Evolutionary conservation across 2,113 vertebrate genomes (phyloP), one percentile per base, ranked within the genome.

Genomic region (Neopipo cinnamomea): DNA sequence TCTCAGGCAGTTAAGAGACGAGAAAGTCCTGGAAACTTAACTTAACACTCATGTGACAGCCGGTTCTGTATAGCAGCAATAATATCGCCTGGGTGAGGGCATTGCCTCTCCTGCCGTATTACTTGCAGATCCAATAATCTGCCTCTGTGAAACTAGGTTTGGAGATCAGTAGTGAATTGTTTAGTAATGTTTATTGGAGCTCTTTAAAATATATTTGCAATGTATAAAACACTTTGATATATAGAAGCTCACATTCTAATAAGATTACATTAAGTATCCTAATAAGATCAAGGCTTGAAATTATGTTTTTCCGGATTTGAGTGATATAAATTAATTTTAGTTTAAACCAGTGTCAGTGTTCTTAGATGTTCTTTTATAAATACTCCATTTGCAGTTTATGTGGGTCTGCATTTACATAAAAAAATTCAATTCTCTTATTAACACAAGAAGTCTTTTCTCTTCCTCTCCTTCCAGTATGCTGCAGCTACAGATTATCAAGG

Each of bases 261-360:
- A 94, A 93, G 96, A 96, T 96, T 97, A 95, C 95, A 90, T 93
- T 96, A 97, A 96, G 94, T 95, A 96, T 95, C 88, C 91, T 96
- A 95, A 97, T 97, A 96, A 93, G 94, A 95, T 96, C 94, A 96
- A 95, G 91, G 91, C 95, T 96, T 97, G 94, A 97, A 96, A 97
- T 96, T 96, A 91, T 85, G 84, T 94, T 97, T 96, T 96, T 96
- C 95, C 87, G 95, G 92, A 97, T 96, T 96, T 95, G 91, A 93
- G 85, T 91, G 94, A 93, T 96, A 96, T 95, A 96, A 96, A 96
- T 96, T 96, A 97, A 96, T 96, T 96, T 96, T 92, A 87, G 72
- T 95, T 96, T 91, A 95, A 96, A 91, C 80, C 74, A 91, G 58
- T 94, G 89, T 95, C 83, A 93, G 58, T 86, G 46, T 88, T 91